Base-by-base conservation (phyloP, 2,888 invertebrate genomes). In the Platycheirus rosarum region DNA sequence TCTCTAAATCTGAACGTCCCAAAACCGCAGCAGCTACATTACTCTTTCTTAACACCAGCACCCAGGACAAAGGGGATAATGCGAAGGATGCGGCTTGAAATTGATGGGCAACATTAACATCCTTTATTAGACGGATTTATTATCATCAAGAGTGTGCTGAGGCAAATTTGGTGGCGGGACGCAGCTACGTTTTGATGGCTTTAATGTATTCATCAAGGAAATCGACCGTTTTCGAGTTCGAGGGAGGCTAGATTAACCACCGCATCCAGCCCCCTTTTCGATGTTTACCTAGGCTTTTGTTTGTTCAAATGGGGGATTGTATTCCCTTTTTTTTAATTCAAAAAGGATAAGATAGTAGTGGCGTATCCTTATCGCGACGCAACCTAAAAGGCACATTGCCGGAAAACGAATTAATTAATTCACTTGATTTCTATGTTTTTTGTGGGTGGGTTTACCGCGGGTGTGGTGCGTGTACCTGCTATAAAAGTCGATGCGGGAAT, bases 101-200 rank as follows among this genome's bases (percentile, higher is more conserved):
- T 82, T 82, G 71, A 82, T 82, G 82, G 77, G 77, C 57, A 73
- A 51, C 82, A 82, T 82, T 77, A 82, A 77, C 82, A 82, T 71
- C 77, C 71, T 82, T 82, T 82, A 82, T 77, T 82, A 82, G 82
- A 73, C 53, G 73, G 71, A 82, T 82, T 82, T 77, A 82, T 82
- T 82, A 77, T 77, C 82, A 77, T 82, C 77, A 73, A 68, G 77
- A 71, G 71, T 77, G 77, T 71, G 71, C 80, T 76, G 71, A 71
- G 71, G 62, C 49, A 62, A 53, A 14, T 60, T 29, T 0, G 26
- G 14, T 0, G 13, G 32, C 9, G 18, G 13, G 9, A 8, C 11
- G 6, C 7, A 13, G n/a, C n/a, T n/a, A n/a, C n/a, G n/a, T n/a
- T 11, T 14, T 2, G 18, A 14, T 9, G 0, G 14, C 13, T 4